Percentiles rank a stretch among this genome's conserved stretches.
phyloP scores from a whole-genome alignment of 1,140 invertebrate genomes.

The Formica exsecta region DNA sequence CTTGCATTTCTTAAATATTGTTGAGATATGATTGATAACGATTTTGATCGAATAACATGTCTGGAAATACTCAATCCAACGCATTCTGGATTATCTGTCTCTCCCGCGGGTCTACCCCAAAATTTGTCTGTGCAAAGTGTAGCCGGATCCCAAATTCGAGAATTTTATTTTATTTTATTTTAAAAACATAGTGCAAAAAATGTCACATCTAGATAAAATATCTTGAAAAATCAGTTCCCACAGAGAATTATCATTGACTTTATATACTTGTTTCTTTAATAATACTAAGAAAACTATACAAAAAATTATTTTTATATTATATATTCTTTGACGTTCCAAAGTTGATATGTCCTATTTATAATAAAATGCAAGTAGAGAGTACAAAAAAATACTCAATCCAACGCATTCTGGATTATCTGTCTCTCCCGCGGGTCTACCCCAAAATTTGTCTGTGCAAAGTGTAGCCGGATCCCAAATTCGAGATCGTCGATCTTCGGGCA shows the following conservation, averaged over 20 bases:
- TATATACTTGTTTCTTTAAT: too few relatives aligned
- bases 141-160: constrained; percentile 86
- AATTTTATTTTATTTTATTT: constrained; percentile 50
- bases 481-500: constrained; percentile 82
- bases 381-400: constrained; percentile 82
- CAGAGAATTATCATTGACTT: too few relatives aligned
- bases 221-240: too few relatives aligned
- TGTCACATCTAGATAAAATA: too few relatives aligned
- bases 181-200: not conserved
- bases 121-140: constrained; percentile 84
- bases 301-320: not conserved
- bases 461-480: constrained; percentile 86
- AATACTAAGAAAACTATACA: not conserved
- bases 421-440: constrained; percentile 81
- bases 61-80: constrained; percentile 85
- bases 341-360: not conserved
- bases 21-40: not conserved
- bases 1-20: constrained; percentile 32
- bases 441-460: constrained; percentile 85
- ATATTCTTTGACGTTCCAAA: too few relatives aligned
- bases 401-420: constrained; percentile 86
- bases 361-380: not conserved
- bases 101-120: constrained; percentile 82
- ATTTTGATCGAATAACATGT: constrained; percentile 77
- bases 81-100: constrained; percentile 85